These are phyloP conservation scores for Microtus oregoni DNA, from an alignment of 2,113 vertebrate genomes.

Conservation along the genomic window DNA sequence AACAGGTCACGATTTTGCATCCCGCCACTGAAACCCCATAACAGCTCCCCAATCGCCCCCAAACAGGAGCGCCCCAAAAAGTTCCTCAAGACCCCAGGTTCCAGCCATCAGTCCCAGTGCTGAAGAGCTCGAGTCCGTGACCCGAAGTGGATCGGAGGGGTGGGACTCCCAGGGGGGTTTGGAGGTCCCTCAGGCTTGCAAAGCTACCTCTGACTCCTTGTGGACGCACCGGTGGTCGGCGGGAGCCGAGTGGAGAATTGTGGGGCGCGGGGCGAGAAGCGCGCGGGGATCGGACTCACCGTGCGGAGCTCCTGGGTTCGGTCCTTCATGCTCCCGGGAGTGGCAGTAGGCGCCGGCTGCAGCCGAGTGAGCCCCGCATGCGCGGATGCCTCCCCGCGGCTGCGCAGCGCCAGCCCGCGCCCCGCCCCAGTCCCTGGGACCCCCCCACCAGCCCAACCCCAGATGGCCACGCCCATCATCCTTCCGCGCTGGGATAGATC, in stretches of 20 bases:
- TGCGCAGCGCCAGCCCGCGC: constrained; percentile 72
- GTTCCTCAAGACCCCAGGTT: constrained; percentile 55
- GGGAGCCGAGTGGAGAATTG: not conserved
- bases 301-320: constrained; percentile 84
- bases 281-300: constrained; percentile 67
- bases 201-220: not conserved
- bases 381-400: constrained; percentile 76
- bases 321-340: constrained; percentile 84
- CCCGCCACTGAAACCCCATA: not conserved
- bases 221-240: not conserved
- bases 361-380: constrained; percentile 75
- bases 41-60: not conserved
- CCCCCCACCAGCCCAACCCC: constrained; percentile 62
- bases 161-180: constrained; percentile 29
- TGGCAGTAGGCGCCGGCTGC: constrained; percentile 74
- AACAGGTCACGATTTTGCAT: constrained; percentile 38
- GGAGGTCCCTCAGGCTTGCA: not conserved
- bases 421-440: constrained; percentile 77
- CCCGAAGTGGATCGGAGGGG: constrained; percentile 58
- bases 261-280: not conserved
- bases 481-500: not conserved
- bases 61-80: constrained; percentile 46
- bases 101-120: not conserved
- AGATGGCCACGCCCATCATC: not conserved
- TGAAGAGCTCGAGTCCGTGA: not conserved